Evolutionary conservation across 2,113 vertebrate genomes (phyloP).

Genomic region (Oreochromis aureus): DNA sequence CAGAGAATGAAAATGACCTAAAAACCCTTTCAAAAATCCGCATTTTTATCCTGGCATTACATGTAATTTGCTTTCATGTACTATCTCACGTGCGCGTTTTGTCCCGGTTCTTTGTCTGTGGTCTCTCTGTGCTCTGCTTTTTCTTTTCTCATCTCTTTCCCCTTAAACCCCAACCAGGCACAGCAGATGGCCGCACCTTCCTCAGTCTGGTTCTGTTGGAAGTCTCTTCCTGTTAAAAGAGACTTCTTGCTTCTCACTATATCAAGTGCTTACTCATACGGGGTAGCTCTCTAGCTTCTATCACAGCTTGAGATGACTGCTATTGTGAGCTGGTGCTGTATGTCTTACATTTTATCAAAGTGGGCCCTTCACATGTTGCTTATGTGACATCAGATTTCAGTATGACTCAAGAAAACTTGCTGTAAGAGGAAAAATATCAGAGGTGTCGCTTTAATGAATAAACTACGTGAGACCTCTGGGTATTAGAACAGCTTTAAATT

Average conservation of each 20-base stretch:
- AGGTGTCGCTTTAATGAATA: background rate
- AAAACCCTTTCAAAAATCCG: background rate
- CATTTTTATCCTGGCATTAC: background rate
- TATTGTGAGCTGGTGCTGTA: background rate
- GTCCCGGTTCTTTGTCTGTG: background rate
- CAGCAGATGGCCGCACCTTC: accelerated
- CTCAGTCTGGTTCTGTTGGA: background rate
- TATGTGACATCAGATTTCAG: background rate
- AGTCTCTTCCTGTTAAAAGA: background rate
- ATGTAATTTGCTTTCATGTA: background rate
- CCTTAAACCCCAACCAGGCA: background rate
- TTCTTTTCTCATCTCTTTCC: background rate
- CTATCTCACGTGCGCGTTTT: accelerated
- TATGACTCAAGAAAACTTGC: background rate
- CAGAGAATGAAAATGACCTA: background rate
- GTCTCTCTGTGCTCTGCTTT: background rate
- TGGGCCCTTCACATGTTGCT: background rate
- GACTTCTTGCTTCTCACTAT: background rate
- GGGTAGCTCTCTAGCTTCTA: background rate
- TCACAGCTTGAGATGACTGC: background rate
- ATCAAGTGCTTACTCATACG: background rate
- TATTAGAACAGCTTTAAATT: no score
- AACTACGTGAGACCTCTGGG: background rate
- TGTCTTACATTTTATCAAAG: background rate
- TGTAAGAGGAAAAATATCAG: background rate